Percentiles rank a stretch among this genome's conserved stretches.
phyloP scores from a whole-genome alignment of 1,140 invertebrate species.

The Plectrocnemia conspersa region DNA sequence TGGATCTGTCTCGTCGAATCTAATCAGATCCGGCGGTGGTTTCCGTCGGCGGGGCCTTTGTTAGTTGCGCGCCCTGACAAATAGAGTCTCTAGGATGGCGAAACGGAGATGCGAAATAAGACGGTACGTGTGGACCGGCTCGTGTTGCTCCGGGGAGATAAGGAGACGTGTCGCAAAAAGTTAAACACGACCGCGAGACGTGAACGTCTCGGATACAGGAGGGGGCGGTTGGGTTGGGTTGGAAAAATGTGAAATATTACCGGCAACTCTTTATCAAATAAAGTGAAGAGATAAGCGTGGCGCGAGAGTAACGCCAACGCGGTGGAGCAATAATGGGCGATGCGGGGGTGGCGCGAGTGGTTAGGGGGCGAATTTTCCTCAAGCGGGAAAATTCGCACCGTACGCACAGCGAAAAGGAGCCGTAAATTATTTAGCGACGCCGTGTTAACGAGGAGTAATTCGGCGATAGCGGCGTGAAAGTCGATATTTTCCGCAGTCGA shows the following conservation, averaged over 20 bases:
- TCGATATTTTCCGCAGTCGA: too few relatives aligned
- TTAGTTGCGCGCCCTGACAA: background rate
- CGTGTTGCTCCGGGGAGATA: background rate
- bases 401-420: background rate
- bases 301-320: background rate
- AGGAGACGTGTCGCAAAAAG: conserved; percentile 10
- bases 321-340: background rate
- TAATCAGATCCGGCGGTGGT: background rate
- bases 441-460: too few relatives aligned
- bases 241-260: conserved; percentile 6
- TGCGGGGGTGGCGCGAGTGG: background rate
- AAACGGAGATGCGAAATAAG: too few relatives aligned
- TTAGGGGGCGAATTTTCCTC: too few relatives aligned
- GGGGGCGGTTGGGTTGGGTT: background rate
- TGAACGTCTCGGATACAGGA: background rate
- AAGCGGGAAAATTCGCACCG: too few relatives aligned
- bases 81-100: too few relatives aligned
- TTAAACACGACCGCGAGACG: background rate
- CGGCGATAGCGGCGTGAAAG: too few relatives aligned
- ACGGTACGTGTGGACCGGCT: too few relatives aligned
- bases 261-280: conserved; percentile 7
- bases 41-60: background rate
- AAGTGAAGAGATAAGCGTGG: conserved; percentile 1
- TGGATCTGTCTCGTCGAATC: background rate
- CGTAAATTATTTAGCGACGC: background rate